Conservation (phyloP, 2,113 vertebrate species). For the Ammodramus savannarum region DNA sequence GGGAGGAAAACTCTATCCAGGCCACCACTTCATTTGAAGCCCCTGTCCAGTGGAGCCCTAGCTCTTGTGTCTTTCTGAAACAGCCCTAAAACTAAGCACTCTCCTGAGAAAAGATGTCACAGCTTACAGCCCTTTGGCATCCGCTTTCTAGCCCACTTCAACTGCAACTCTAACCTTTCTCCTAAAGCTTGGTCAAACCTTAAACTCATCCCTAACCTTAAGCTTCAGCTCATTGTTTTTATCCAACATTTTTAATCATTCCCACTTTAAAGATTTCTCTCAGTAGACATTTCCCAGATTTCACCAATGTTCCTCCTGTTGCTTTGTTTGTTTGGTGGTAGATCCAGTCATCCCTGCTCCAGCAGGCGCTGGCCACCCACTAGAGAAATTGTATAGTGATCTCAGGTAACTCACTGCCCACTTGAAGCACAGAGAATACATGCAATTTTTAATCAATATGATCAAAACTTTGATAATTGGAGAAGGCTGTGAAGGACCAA, state of each 20-base stretch:
- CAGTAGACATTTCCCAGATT: not conserved
- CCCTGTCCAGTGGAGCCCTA: not conserved
- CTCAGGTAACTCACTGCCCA: not conserved
- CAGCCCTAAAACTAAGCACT: not conserved
- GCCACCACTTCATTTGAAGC: not conserved
- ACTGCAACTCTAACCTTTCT: not conserved
- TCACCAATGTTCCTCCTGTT: not conserved
- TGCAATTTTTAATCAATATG: not conserved
- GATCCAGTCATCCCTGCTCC: not conserved
- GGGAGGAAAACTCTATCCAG: not conserved
- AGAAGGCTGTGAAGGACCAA: not conserved
- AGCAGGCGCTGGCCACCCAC: not conserved
- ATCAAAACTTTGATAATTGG: not conserved
- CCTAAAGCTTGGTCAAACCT: not conserved
- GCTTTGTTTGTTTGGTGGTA: accelerated
- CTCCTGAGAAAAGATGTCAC: not conserved
- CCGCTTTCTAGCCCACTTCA: not conserved
- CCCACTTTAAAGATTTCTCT: not conserved
- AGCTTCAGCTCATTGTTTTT: not conserved
- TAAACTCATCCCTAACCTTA: not conserved
- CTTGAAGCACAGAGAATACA: not conserved
- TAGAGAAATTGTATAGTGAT: not conserved
- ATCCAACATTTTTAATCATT: not conserved
- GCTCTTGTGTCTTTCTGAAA: not conserved
- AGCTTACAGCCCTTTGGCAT: not conserved